These are phyloP conservation scores for Phymastichus coffea DNA, from an alignment of 1,140 invertebrate genomes.

Conservation along the genomic window DNA sequence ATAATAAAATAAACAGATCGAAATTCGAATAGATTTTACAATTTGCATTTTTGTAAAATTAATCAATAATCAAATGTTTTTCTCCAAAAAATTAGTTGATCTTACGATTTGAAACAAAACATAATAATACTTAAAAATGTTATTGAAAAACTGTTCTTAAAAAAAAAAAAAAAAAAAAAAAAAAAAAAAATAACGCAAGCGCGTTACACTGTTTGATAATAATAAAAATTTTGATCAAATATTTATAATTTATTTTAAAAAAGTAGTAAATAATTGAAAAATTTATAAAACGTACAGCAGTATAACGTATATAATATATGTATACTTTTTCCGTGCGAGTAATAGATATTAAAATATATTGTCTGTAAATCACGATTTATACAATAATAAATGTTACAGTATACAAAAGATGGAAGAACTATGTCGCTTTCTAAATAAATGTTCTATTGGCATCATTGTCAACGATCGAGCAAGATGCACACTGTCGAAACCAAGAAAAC, in stretches of 20 bases:
- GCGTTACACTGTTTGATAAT: constrained; percentile 2
- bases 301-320: neutral
- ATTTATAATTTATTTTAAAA: constrained; percentile 5
- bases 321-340: constrained; percentile 5
- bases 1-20: constrained; percentile 10
- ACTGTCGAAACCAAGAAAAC: neutral
- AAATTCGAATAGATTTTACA: neutral
- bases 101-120: constrained; percentile 6
- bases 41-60: too few species aligned
- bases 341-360: constrained; percentile 24
- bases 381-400: constrained; percentile 12
- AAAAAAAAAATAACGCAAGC: too few species aligned
- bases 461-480: neutral
- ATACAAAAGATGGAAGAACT: constrained; percentile 19
- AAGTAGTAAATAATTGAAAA: constrained; percentile 17
- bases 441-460: neutral
- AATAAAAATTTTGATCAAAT: constrained; percentile 18
- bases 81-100: constrained; percentile 14
- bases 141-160: constrained; percentile 19
- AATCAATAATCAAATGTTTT: constrained; percentile 17
- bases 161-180: constrained; percentile 19
- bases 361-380: constrained; percentile 15
- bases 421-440: constrained; percentile 4
- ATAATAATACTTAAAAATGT: constrained; percentile 16
- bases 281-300: constrained; percentile 19